Evolutionary conservation across 2,797 vertebrate genomes (phyloP).

Genomic region (Syncerus caffer): DNA sequence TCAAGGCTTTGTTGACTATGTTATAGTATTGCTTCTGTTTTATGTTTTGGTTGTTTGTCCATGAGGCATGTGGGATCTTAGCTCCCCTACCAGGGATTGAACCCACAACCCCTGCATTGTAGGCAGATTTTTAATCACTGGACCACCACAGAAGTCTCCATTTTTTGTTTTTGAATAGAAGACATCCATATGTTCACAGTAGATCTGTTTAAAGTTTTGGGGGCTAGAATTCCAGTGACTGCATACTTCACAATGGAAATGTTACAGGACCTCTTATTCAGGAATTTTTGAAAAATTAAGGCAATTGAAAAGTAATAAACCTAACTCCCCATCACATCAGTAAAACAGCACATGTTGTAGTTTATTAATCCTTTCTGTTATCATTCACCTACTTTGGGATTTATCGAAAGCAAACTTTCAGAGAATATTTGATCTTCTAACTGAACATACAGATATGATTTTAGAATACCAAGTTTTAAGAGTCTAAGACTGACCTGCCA

Average conservation of each 20-base stretch:
- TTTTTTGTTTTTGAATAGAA: neutral
- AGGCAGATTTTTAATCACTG: neutral
- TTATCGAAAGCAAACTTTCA: slow-evolving; percentile 72
- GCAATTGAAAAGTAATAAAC: slow-evolving; percentile 49
- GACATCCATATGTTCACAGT: slow-evolving; percentile 6
- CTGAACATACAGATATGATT: slow-evolving; percentile 38
- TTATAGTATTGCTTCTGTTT: neutral
- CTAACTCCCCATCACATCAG: neutral
- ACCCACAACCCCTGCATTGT: neutral
- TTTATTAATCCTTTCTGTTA: slow-evolving; percentile 53
- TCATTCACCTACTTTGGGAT: slow-evolving; percentile 56
- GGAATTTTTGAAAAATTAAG: neutral
- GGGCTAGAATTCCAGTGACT: neutral
- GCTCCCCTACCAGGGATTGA: neutral
- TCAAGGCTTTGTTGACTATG: neutral
- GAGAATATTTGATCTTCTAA: slow-evolving; percentile 24
- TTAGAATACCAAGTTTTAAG: slow-evolving; percentile 46
- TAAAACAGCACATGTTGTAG: slow-evolving; percentile 6
- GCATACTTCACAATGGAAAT: slow-evolving; percentile 19
- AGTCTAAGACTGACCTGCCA: slow-evolving; percentile 51
- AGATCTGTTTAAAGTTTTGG: slow-evolving; percentile 33
- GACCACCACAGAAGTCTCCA: neutral
- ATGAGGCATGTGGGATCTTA: neutral
- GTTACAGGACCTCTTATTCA: neutral
- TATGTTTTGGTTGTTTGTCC: neutral